Percentiles rank a stretch among this genome's conserved stretches.
These are phyloP conservation scores for Pteropus alecto DNA, from an alignment of 2,113 vertebrate genomes.

Conservation along the genomic window DNA sequence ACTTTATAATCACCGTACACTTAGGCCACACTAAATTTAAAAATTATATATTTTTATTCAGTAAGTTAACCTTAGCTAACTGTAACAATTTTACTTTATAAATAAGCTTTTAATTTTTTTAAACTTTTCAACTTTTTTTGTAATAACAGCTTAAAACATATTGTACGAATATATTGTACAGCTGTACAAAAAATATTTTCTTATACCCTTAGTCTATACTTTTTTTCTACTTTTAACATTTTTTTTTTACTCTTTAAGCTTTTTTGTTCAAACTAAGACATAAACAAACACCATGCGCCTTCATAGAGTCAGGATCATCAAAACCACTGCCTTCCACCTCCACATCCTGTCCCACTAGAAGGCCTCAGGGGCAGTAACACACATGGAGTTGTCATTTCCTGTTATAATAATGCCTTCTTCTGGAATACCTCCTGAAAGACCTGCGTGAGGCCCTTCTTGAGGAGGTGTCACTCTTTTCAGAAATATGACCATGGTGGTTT, in stretches of 20 bases:
- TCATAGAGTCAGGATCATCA: background rate
- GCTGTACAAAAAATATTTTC: background rate
- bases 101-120: background rate
- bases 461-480: background rate
- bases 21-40: background rate
- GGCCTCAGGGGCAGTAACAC: background rate
- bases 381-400: background rate
- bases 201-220: background rate
- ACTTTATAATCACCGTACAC: background rate
- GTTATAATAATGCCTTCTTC: background rate
- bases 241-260: background rate
- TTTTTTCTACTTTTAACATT: background rate
- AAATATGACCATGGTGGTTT: background rate
- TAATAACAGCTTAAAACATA: background rate
- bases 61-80: background rate
- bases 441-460: background rate
- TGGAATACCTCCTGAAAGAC: background rate
- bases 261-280: background rate
- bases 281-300: no score
- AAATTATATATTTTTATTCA: background rate
- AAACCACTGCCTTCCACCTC: background rate
- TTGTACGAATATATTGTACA: background rate
- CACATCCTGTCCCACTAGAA: background rate
- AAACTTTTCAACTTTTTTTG: background rate
- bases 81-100: background rate